Conservation (phyloP, 1,140 invertebrate genomes). For the Armadillidium nasatum region DNA sequence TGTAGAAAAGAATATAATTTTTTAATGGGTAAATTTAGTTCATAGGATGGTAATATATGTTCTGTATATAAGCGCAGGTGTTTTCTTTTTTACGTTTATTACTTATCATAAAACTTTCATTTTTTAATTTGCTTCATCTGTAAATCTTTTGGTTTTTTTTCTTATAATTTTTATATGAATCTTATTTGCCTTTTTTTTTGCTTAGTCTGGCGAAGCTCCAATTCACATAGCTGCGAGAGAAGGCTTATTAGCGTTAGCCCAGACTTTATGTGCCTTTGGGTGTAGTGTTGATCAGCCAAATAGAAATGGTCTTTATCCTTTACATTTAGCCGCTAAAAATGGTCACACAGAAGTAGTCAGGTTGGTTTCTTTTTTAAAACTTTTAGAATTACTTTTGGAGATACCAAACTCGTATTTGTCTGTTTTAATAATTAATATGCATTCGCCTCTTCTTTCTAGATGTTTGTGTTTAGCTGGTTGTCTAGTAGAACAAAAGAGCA, state of each 20-base stretch:
- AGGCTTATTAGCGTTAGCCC: slow-evolving; percentile 64
- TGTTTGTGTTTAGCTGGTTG: slow-evolving; percentile 69
- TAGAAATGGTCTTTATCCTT: slow-evolving; percentile 62
- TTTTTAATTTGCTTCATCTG: too few species aligned
- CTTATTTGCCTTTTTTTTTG: too few species aligned
- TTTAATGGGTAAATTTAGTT: too few species aligned
- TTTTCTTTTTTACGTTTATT: too few species aligned
- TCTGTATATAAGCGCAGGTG: too few species aligned
- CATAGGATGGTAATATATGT: too few species aligned
- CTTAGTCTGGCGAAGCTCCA: slow-evolving; percentile 70
- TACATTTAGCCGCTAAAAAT: slow-evolving; percentile 69
- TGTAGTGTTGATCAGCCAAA: slow-evolving; percentile 67
- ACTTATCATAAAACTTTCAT: too few species aligned
- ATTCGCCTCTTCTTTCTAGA: slow-evolving; percentile 47
- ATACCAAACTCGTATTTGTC: not conserved
- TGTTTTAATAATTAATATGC: too few species aligned
- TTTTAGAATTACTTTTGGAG: slow-evolving; percentile 4
- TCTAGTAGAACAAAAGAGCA: slow-evolving; percentile 62
- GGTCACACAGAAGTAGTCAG: slow-evolving; percentile 71
- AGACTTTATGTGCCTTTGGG: slow-evolving; percentile 68
- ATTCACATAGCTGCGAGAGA: slow-evolving; percentile 67
- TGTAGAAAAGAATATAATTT: too few species aligned
- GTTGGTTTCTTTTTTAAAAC: slow-evolving; percentile 44
- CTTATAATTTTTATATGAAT: too few species aligned
- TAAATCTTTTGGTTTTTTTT: too few species aligned